phyloP scores from a whole-genome alignment of 2,888 invertebrate species.

The Geophilus truncorum region DNA sequence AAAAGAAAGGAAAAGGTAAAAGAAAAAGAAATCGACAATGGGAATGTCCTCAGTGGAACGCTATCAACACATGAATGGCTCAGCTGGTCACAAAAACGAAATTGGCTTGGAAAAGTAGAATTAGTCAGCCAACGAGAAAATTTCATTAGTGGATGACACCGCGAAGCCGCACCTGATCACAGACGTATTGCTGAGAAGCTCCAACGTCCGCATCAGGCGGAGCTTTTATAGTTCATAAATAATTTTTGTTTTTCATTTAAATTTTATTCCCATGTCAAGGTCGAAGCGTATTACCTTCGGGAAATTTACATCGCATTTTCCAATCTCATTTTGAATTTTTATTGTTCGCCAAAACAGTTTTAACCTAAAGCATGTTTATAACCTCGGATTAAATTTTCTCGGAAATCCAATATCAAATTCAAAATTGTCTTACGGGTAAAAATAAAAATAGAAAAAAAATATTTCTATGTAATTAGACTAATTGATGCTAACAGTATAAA shows the following conservation, averaged over 20 bases:
- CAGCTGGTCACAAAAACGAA: conserved; percentile 25
- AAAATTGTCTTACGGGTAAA: too few species aligned
- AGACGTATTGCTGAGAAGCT: conserved; percentile 3
- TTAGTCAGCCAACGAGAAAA: conserved; percentile 21
- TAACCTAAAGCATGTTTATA: too few species aligned
- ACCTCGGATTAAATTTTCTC: too few species aligned
- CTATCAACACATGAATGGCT: conserved; percentile 22
- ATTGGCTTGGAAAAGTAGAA: conserved; percentile 11
- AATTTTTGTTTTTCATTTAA: background rate
- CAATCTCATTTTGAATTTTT: too few species aligned
- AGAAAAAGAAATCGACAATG: background rate
- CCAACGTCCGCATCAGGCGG: background rate
- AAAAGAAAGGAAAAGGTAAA: background rate
- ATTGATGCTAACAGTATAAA: too few species aligned
- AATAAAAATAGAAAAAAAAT: too few species aligned
- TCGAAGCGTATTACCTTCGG: background rate
- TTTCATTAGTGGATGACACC: conserved; percentile 23
- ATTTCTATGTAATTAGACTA: too few species aligned
- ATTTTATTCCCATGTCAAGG: background rate
- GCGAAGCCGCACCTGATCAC: background rate
- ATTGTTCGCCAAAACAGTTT: too few species aligned
- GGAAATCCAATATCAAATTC: too few species aligned
- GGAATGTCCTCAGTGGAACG: background rate
- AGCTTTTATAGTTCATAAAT: background rate
- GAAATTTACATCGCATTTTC: background rate